These are phyloP conservation scores for Pollicipes pollicipes DNA, from an alignment of 1,140 invertebrate genomes.

Conservation along the genomic window DNA sequence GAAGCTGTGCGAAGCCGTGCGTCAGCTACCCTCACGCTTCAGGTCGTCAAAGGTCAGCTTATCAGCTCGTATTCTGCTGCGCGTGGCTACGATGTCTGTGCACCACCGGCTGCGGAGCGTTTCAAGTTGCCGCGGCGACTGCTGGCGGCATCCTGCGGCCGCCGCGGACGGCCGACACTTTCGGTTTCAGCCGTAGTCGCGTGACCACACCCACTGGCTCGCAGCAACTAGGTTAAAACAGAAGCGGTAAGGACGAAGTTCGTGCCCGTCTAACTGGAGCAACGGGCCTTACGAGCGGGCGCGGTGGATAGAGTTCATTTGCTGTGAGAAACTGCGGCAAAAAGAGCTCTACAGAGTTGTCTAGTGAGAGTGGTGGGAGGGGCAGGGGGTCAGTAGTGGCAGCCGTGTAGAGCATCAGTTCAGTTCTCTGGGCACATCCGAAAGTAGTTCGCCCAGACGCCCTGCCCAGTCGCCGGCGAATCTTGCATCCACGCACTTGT, in stretches of 20 bases:
- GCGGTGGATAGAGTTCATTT: constrained; percentile 1
- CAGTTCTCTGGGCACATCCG: not conserved
- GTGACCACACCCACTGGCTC: not conserved
- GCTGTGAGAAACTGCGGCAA: constrained; percentile 1
- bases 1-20: not conserved
- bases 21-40: not conserved
- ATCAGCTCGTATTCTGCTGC: too few relatives aligned
- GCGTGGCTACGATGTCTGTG: not conserved
- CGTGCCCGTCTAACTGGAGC: not conserved
- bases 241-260: not conserved
- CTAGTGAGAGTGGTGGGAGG: not conserved
- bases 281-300: not conserved
- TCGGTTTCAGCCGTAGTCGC: not conserved
- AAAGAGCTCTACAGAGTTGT: not conserved
- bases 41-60: too few relatives aligned
- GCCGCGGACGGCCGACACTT: not conserved
- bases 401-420: not conserved
- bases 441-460: not conserved
- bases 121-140: not conserved
- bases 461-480: not conserved
- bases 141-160: not conserved
- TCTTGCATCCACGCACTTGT: not conserved
- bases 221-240: not conserved
- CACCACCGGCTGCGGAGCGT: not conserved
- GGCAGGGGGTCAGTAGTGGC: constrained; percentile 1